Base-by-base conservation (phyloP, 2,797 vertebrate species). In the Pseudomugil gertrudae region DNA sequence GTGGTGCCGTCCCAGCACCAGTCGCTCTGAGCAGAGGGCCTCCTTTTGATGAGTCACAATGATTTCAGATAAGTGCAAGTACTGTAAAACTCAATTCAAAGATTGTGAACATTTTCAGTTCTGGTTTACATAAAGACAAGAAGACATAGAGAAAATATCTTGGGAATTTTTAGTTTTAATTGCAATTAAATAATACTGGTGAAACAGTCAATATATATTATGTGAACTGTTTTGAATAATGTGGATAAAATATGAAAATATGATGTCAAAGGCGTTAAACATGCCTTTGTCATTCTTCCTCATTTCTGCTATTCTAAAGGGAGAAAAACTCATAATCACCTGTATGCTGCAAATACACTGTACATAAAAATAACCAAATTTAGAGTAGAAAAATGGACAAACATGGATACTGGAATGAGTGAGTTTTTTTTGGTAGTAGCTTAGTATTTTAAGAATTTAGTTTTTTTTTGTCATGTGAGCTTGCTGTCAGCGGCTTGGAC, bases 21-120 rank as follows among this genome's bases (percentile, higher is more conserved):
- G 94, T 38, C 95, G 94, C 87, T 85, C 95, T 6, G 94, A 96
- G 87, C 94, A 94, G 84, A 93, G 91, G 47, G 84, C 92, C 3
- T 84, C 90, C 8, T 93, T 92, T 73, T 95, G 58, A 85, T 69
- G 78, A 85, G 87, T 72, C 90, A 92, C 89, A 26, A 70, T 87
- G 35, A 52, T 32, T 26, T 88, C 29, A 87, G 89, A 94, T 85
- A 21, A 84, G 19, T 45, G 89, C 89, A 95, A 94, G 94, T 95
- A 60, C 43, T 51, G 15, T 15, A 48, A 24, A 24, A 11, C 4
- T 51, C 0, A 29, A 27, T 51, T 51, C 2, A 5, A 26, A 27
- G 15, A 51, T 51, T 8, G 26, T 17, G 24, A 27, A 51, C 27
- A 6, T 8, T 17, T 17, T 7, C 15, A 85, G 32, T 36, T 48